phyloP scores from a whole-genome alignment of 2,888 invertebrate species.

The Dendrolimus pini region DNA sequence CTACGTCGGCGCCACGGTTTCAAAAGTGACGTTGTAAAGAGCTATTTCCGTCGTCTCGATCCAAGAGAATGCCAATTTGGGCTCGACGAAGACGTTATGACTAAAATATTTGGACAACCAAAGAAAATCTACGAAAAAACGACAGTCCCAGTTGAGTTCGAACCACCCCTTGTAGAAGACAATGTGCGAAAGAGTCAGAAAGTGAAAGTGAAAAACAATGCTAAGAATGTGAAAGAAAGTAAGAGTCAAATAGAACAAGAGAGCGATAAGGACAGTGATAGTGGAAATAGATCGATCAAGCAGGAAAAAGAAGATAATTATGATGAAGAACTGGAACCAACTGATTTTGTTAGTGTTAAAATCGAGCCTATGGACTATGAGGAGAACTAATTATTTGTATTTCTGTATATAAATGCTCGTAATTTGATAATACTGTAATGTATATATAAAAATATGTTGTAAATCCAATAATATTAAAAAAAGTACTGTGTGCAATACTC shows the following conservation, averaged over 20 bases:
- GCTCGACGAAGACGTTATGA: constrained; percentile 52
- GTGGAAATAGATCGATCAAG: not conserved
- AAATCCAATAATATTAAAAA: too few species aligned
- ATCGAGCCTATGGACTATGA: constrained; percentile 51
- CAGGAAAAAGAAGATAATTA: constrained; percentile 16
- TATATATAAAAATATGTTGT: too few species aligned
- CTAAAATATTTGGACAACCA: constrained; percentile 54
- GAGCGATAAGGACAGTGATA: not conserved
- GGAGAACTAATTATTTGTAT: not conserved
- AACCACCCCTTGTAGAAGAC: not conserved
- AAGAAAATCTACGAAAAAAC: constrained; percentile 32
- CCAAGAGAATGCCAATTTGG: constrained; percentile 56
- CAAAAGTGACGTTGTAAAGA: constrained; percentile 31
- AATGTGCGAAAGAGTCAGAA: not conserved
- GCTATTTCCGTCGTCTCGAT: constrained; percentile 47
- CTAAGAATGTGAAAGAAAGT: constrained; percentile 10
- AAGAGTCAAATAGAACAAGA: not conserved
- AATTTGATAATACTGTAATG: too few species aligned
- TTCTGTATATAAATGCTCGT: too few species aligned
- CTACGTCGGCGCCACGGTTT: constrained; percentile 59
- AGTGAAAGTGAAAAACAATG: constrained; percentile 16
- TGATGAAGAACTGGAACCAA: constrained; percentile 50
- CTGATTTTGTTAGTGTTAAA: constrained; percentile 65
- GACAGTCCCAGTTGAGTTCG: constrained; percentile 15
- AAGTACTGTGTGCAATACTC: too few species aligned